A percentile compares a stretch with the other conserved stretches of the same genome.
Evolutionary conservation across 64 coral and sea anemone genomes (phyloP).

Genomic region (Trachythela sp.): DNA sequence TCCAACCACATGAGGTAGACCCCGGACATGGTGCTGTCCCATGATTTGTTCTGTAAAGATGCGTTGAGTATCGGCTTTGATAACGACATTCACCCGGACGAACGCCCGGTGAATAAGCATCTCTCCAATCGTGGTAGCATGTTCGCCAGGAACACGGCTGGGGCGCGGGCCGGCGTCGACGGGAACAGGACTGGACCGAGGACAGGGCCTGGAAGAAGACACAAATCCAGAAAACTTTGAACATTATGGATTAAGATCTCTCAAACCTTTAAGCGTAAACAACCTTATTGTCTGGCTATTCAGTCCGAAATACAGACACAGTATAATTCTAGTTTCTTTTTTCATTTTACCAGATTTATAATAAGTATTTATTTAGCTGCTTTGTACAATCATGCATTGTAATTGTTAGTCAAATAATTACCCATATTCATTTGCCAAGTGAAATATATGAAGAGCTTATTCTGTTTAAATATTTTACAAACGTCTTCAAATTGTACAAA

Average conservation of each 20-base stretch:
- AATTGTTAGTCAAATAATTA: too few relatives aligned
- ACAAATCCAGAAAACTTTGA: not conserved
- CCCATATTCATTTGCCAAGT: too few relatives aligned
- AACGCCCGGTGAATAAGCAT: not conserved
- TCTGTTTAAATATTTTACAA: too few relatives aligned
- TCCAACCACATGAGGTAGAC: not conserved
- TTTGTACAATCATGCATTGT: not conserved
- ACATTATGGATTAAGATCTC: not conserved
- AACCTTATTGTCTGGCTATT: not conserved
- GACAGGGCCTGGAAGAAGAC: not conserved
- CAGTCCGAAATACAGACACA: not conserved
- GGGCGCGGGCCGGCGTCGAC: not conserved
- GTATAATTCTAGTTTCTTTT: not conserved
- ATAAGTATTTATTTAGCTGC: not conserved
- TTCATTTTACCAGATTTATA: not conserved
- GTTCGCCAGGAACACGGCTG: not conserved
- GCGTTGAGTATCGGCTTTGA: not conserved
- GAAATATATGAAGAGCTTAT: too few relatives aligned
- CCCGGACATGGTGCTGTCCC: not conserved
- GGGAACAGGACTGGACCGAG: not conserved
- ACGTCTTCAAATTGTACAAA: too few relatives aligned
- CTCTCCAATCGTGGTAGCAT: not conserved
- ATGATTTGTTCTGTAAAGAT: not conserved
- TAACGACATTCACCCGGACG: not conserved
- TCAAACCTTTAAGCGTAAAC: not conserved